A percentile compares a stretch with the other conserved stretches of the same genome.
Evolutionary conservation across 2,888 invertebrate genomes (phyloP).

Genomic region (Exocentrus adspersus): DNA sequence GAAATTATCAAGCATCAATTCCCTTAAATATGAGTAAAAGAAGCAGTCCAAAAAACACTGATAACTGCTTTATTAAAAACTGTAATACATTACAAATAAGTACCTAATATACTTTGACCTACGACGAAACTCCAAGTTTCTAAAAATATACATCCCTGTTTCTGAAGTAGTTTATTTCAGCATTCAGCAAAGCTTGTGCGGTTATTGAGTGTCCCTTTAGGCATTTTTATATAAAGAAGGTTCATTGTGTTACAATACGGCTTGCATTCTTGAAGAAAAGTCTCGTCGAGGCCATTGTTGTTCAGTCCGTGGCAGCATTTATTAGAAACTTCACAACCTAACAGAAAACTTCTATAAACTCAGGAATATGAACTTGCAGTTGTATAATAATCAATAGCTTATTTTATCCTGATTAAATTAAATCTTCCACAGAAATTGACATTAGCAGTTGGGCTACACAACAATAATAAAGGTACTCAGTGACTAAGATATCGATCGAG

Average conservation of each 20-base stretch:
- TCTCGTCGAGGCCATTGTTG: neutral
- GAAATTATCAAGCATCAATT: too few species aligned
- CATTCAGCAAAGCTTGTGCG: neutral
- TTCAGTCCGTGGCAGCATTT: neutral
- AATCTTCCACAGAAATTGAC: too few species aligned
- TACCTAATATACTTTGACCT: neutral
- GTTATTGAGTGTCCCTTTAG: neutral
- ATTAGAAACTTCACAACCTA: neutral
- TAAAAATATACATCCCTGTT: slow-evolving; percentile 8
- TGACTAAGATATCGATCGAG: too few species aligned
- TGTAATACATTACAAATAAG: too few species aligned
- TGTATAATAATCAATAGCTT: neutral
- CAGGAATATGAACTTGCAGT: neutral
- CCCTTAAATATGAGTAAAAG: too few species aligned
- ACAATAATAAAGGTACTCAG: too few species aligned
- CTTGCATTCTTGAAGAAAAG: neutral
- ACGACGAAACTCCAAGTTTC: neutral
- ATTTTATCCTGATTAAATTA: too few species aligned
- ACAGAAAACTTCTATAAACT: neutral
- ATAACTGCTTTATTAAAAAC: too few species aligned
- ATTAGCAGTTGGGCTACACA: too few species aligned
- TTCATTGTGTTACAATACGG: neutral
- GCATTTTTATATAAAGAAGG: neutral
- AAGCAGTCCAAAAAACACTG: too few species aligned
- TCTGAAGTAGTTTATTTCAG: slow-evolving; percentile 12